Conservation (phyloP, 2,797 vertebrate species). For the Mus spretus region DNA sequence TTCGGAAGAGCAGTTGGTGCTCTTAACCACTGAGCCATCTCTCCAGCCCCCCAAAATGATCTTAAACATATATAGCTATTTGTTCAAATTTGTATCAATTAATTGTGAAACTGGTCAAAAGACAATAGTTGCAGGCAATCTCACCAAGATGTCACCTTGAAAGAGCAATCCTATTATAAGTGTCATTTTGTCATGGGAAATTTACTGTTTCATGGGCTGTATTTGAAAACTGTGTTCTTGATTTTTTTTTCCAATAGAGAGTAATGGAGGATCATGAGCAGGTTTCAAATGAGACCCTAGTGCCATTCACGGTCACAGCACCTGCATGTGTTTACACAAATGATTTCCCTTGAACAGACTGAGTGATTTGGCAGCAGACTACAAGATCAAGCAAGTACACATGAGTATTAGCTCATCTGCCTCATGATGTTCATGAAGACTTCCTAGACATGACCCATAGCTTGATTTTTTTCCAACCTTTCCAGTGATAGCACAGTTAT, state of each 20-base stretch:
- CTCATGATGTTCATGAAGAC: constrained; percentile 50
- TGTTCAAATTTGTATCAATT: constrained; percentile 21
- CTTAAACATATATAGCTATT: not conserved
- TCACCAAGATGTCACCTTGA: not conserved
- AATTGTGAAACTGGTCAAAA: not conserved
- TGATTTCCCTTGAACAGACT: not conserved
- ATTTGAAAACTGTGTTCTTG: constrained; percentile 10
- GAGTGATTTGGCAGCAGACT: constrained; percentile 62
- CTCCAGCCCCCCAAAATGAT: not conserved
- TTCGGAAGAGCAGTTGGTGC: too few relatives aligned
- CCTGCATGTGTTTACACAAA: constrained; percentile 52
- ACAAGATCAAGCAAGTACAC: constrained; percentile 52
- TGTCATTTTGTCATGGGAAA: not conserved
- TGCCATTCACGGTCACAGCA: not conserved
- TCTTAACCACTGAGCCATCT: too few relatives aligned
- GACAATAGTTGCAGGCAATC: constrained; percentile 22
- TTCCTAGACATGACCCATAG: not conserved
- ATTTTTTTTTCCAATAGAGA: constrained; percentile 23
- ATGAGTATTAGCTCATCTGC: constrained; percentile 54
- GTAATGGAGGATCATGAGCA: constrained; percentile 11
- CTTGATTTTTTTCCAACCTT: constrained; percentile 48
- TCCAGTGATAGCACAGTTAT: not conserved
- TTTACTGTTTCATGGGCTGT: too few relatives aligned
- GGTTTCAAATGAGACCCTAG: constrained; percentile 21
- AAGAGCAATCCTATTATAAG: not conserved